Percentiles rank a stretch among this genome's conserved stretches.
Conservation (phyloP, 1,140 invertebrate species). For the Oreohelix idahoensis region DNA sequence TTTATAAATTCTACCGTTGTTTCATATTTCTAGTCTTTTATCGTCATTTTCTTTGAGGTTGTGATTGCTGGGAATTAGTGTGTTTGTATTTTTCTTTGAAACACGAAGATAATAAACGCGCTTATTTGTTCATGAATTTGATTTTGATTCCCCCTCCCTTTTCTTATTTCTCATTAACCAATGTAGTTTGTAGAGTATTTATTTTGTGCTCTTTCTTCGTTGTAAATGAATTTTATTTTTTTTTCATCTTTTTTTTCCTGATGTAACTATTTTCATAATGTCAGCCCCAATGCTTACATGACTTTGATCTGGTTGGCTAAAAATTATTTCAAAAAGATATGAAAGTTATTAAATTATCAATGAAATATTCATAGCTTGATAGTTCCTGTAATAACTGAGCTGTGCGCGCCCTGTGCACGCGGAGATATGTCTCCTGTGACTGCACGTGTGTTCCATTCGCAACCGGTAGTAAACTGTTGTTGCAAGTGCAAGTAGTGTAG, state of each 20-base stretch:
- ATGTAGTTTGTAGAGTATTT: background rate
- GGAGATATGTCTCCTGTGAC: background rate
- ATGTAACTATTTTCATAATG: background rate
- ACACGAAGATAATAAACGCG: background rate
- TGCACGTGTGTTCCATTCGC: no score
- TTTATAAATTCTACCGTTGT: background rate
- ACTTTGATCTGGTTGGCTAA: background rate
- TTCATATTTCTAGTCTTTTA: background rate
- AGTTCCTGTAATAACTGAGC: background rate
- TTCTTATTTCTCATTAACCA: background rate
- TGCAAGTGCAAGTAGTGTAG: no score
- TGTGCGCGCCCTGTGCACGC: background rate
- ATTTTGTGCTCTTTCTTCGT: background rate
- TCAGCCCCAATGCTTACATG: background rate
- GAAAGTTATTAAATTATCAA: slow-evolving; percentile 19
- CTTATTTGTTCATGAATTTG: background rate
- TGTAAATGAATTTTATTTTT: background rate
- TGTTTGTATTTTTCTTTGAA: background rate
- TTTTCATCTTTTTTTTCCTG: background rate
- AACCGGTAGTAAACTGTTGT: no score
- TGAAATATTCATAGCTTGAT: background rate
- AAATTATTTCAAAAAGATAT: background rate
- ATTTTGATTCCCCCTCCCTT: background rate
- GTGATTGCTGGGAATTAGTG: background rate
- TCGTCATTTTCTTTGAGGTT: slow-evolving; percentile 11